Base-by-base conservation (phyloP, 2,113 vertebrate genomes). In the Capreolus pygargus region DNA sequence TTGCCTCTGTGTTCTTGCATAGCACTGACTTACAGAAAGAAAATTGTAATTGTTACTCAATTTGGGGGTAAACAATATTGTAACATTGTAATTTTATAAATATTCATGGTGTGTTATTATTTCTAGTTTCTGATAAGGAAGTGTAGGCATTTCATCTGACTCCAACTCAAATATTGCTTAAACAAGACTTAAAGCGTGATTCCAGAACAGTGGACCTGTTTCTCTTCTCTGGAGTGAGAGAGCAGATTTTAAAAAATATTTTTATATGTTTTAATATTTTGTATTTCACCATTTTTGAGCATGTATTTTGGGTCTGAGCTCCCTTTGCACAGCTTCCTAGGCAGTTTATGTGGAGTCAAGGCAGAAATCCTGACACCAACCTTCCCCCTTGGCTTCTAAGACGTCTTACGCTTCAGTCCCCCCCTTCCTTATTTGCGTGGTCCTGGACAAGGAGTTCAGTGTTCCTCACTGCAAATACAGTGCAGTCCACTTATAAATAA, bases 401-500 rank as follows among this genome's bases (percentile, higher is more conserved):
- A 11, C 15, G 1, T 9, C 61, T 57, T 27, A 33, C 1, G 2
- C 43, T 25, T 9, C 12, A 83, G 11, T 21, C 45, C 45, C 1
- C n/a, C 92, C 55, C 21, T 23, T 91, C 43, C 39, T 64, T 43
- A 33, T 70, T 92, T 85, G 52, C 3, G 2, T 61, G 5, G 64
- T 1, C 57, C 36, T 89, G 27, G 83, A 47, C 15, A 27, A 54
- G 10, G 14, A 54, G 6, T 43, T 87, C 58, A 27, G n/a, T 54
- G n/a, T 88, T 91, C 36, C 52, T 89, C 7, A 39, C 36, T 95
- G 43, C 30, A 92, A 78, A 92, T 36, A 50, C 3, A 94, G 19
- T 33, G 12, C 70, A 90, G 27, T 83, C 74, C n/a, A 81, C 33
- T 97, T 87, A 50, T 97, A 97, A 95, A 4, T 58, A 45, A 82